These are phyloP conservation scores for Calcarius lapponicus DNA, from an alignment of 2,797 vertebrate genomes.

Conservation along the genomic window DNA sequence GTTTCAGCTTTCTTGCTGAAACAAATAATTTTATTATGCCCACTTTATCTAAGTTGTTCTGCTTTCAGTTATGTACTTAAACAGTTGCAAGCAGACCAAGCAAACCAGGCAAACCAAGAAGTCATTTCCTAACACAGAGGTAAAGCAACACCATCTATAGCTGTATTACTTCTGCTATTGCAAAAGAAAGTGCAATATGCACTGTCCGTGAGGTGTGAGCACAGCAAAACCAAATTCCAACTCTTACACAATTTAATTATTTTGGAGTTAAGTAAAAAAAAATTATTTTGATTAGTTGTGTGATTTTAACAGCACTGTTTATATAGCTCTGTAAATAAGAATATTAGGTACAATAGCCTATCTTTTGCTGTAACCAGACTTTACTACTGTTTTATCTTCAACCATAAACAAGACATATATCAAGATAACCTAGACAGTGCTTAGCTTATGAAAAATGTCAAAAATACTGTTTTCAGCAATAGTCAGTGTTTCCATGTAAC, in stretches of 20 bases:
- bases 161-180: not conserved
- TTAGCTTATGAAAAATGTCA: not conserved
- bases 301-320: not conserved
- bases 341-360: not conserved
- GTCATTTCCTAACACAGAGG: slow-evolving; percentile 24
- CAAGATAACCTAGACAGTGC: not conserved
- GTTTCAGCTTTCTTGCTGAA: not conserved
- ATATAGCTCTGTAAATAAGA: not conserved
- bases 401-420: not conserved
- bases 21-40: not conserved
- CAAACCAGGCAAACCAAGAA: not conserved
- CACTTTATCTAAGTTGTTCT: not conserved
- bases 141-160: slow-evolving; percentile 19
- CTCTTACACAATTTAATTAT: not conserved
- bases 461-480: not conserved
- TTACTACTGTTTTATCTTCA: not conserved
- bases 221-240: not conserved
- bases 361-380: not conserved
- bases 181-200: not conserved
- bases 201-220: not conserved
- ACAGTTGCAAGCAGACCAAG: not conserved
- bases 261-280: not conserved
- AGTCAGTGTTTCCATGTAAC: not conserved
- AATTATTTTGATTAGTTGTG: not conserved
- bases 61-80: not conserved